phyloP scores from a whole-genome alignment of 2,113 vertebrate species.

The Motacilla alba region DNA sequence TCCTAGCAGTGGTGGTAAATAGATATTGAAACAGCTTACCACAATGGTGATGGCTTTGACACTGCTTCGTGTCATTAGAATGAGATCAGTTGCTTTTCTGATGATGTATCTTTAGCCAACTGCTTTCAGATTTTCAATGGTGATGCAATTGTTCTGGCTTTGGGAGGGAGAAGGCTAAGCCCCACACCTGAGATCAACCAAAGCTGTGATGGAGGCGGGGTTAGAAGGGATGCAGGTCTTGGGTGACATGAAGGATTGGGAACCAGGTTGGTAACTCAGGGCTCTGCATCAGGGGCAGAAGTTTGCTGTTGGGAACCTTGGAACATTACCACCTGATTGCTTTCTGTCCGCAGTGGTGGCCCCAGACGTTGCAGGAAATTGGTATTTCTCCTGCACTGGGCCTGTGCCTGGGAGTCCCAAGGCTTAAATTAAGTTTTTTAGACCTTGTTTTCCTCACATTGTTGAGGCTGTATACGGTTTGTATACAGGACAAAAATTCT shows the following conservation, averaged over 20 bases:
- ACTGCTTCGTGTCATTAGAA: background rate
- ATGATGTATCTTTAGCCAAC: background rate
- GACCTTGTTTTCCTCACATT: background rate
- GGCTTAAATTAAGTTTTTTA: background rate
- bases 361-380: background rate
- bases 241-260: accelerated
- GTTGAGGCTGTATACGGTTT: background rate
- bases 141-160: background rate
- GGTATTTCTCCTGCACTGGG: background rate
- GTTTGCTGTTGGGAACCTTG: background rate
- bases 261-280: background rate
- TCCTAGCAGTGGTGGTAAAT: background rate
- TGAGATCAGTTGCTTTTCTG: background rate
- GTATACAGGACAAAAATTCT: background rate
- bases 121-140: background rate
- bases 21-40: background rate
- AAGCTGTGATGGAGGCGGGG: background rate
- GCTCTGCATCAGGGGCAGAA: background rate
- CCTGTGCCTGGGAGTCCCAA: background rate
- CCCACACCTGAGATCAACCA: background rate
- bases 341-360: background rate
- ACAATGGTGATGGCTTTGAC: background rate
- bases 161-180: background rate
- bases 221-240: background rate
- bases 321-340: background rate